Evolutionary conservation across 2,888 invertebrate genomes (phyloP).

Genomic region (Lasioglossum leucozonium): DNA sequence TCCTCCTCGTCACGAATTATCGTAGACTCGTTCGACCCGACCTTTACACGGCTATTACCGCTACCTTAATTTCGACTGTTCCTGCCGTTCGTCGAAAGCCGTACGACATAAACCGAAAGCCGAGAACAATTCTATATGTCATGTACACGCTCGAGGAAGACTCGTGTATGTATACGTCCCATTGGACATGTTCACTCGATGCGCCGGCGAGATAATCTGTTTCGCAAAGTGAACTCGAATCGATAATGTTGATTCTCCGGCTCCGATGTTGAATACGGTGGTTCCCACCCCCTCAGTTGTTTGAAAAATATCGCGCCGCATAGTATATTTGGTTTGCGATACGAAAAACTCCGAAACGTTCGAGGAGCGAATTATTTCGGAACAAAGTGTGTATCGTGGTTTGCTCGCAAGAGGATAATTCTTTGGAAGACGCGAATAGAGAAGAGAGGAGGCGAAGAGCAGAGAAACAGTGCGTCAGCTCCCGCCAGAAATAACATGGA

Average conservation of each 20-base stretch:
- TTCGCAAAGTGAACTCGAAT: neutral
- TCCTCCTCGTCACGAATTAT: constrained; percentile 26
- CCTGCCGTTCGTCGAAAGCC: neutral
- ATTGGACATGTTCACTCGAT: no score
- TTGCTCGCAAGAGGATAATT: constrained; percentile 67
- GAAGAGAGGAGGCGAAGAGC: constrained; percentile 56
- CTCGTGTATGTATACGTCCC: neutral
- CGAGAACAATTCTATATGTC: neutral
- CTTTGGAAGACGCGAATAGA: constrained; percentile 63
- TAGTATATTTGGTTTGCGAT: neutral
- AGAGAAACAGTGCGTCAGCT: constrained; percentile 83
- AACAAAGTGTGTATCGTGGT: constrained; percentile 56
- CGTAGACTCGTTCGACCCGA: constrained; percentile 18
- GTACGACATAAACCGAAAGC: neutral
- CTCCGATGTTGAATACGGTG: neutral
- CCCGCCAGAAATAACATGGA: constrained; percentile 84
- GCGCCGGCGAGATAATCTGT: neutral
- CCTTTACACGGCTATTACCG: neutral
- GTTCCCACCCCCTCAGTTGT: neutral
- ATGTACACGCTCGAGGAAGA: neutral
- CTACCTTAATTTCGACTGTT: neutral
- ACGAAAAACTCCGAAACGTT: constrained; percentile 10
- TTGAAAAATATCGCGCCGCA: neutral
- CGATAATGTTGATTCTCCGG: neutral
- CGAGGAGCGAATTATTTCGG: constrained; percentile 42